Evolutionary conservation across 1,140 invertebrate genomes (phyloP).

Genomic region (Charaxes varanes): DNA sequence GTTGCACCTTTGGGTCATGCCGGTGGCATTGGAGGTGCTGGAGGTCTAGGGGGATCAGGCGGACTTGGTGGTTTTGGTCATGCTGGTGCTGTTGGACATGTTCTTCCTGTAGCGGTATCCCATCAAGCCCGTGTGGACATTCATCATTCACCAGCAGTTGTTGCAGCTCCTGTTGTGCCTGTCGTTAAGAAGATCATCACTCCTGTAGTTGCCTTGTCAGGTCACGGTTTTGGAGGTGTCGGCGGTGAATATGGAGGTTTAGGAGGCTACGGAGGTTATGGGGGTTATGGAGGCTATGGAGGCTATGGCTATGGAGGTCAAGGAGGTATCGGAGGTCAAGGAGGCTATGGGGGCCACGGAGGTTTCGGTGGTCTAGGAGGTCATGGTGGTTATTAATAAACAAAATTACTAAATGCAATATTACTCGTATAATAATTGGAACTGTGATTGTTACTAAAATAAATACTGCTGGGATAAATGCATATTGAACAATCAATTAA

Average conservation of each 20-base stretch:
- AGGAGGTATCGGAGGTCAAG: no score
- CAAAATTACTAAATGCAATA: no score
- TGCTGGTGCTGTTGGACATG: conserved; percentile 29
- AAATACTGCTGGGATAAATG: no score
- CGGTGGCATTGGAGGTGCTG: conserved; percentile 14
- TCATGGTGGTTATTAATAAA: conserved; percentile 15
- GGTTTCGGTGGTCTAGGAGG: no score
- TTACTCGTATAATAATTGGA: no score
- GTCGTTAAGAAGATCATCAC: conserved; percentile 33
- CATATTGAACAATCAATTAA: no score
- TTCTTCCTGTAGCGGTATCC: conserved; percentile 44
- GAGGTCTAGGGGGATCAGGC: conserved; percentile 16
- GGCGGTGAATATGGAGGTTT: no score
- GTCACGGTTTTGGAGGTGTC: conserved; percentile 1
- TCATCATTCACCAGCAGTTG: conserved; percentile 36
- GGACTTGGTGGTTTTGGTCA: conserved; percentile 11
- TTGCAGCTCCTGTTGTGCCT: conserved; percentile 30
- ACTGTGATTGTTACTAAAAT: no score
- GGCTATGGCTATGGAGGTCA: no score
- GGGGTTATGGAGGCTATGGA: no score
- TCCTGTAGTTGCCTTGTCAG: conserved; percentile 32
- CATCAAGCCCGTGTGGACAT: conserved; percentile 57
- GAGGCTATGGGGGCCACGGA: no score
- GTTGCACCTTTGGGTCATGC: conserved; percentile 22
- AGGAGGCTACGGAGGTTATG: no score